Conservation (phyloP, 2,888 invertebrate species). For the Graphium colonna region DNA sequence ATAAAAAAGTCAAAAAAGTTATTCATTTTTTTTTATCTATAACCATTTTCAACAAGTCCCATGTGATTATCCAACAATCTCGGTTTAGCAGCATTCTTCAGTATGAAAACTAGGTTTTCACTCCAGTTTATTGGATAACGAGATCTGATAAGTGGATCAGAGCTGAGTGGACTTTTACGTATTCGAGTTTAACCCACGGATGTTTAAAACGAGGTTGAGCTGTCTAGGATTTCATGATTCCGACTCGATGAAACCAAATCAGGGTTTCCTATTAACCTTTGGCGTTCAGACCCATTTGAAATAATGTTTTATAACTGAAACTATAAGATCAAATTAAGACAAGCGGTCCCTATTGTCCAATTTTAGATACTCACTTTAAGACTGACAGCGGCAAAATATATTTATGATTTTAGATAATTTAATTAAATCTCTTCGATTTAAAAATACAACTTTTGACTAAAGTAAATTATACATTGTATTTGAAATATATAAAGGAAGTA, state of each 20-base stretch:
- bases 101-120: neutral
- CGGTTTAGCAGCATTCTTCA: constrained; percentile 14
- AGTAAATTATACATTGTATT: too few species aligned
- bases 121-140: neutral
- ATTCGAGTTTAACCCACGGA: constrained; percentile 35
- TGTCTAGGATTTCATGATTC: constrained; percentile 2
- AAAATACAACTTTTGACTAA: too few species aligned
- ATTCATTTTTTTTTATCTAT: too few species aligned
- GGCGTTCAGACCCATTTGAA: neutral
- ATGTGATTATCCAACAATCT: constrained; percentile 36
- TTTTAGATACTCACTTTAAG: too few species aligned
- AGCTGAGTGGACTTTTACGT: constrained; percentile 50
- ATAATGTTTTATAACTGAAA: neutral
- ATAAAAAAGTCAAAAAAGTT: too few species aligned
- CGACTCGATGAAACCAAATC: neutral
- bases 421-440: too few species aligned
- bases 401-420: too few species aligned
- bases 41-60: neutral
- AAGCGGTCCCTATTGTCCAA: too few species aligned
- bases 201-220: constrained; percentile 1
- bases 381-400: too few species aligned
- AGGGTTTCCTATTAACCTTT: neutral
- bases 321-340: neutral
- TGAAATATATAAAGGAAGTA: too few species aligned
- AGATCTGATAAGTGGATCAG: constrained; percentile 58